Conservation (phyloP, 2,113 vertebrate species). For the Podocnemis expansa region DNA sequence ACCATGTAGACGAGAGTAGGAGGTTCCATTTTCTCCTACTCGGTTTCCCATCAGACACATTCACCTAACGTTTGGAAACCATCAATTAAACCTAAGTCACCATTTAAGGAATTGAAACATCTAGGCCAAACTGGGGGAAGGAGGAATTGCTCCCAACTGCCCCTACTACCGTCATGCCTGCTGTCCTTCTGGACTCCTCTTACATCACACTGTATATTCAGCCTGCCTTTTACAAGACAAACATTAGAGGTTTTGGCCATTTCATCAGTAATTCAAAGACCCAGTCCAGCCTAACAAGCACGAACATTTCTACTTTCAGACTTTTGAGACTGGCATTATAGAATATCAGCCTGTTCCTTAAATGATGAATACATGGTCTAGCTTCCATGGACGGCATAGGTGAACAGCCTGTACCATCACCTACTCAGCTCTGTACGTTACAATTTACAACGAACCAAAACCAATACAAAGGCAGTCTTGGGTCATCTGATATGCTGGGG, state of each 20-base stretch:
- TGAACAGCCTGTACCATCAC: too few species aligned
- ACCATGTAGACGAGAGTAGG: neutral
- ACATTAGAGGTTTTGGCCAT: neutral
- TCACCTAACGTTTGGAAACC: neutral
- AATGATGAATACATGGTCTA: too few species aligned
- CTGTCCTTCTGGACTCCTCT: slow-evolving; percentile 37
- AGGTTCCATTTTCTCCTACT: neutral
- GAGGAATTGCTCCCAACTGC: neutral
- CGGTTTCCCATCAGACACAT: neutral
- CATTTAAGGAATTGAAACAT: neutral
- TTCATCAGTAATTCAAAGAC: neutral
- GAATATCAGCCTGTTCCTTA: too few species aligned
- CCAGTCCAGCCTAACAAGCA: neutral
- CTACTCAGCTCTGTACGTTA: neutral
- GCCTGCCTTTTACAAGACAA: neutral
- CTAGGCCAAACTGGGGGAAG: too few species aligned
- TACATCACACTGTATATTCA: neutral
- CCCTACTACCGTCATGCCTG: slow-evolving; percentile 36
- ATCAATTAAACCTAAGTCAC: neutral
- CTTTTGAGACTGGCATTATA: neutral
- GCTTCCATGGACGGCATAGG: too few species aligned
- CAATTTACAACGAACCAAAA: neutral
- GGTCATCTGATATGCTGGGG: neutral
- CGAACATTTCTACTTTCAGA: neutral
- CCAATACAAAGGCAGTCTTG: neutral